Evolutionary conservation across 2,888 invertebrate species (phyloP).

Genomic region (Drosophila incognita): DNA sequence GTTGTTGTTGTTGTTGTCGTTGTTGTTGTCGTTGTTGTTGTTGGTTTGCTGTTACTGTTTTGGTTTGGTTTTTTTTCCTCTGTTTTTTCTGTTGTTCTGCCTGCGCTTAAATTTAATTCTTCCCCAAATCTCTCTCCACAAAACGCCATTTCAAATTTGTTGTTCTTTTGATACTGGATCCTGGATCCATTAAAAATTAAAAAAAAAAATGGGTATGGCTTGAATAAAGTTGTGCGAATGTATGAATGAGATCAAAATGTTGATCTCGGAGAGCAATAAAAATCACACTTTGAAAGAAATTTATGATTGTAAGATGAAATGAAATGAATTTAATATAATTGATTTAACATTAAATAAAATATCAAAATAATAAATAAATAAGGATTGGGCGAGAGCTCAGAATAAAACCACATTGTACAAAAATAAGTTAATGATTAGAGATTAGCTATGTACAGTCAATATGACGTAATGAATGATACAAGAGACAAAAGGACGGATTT

Average conservation of each 20-base stretch:
- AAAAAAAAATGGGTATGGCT: neutral
- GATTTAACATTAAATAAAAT: neutral
- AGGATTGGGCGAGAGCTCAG: too few species aligned
- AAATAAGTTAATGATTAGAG: neutral
- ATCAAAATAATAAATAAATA: neutral
- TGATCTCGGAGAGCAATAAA: neutral
- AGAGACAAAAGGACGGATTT: neutral
- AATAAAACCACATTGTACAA: too few species aligned
- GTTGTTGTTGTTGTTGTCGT: slow-evolving; percentile 3
- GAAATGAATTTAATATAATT: neutral
- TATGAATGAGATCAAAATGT: neutral
- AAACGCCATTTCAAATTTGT: slow-evolving; percentile 46
- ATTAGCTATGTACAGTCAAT: neutral
- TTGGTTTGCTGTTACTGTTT: neutral
- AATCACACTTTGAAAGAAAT: neutral
- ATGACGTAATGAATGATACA: neutral
- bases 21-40: neutral
- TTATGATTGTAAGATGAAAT: neutral
- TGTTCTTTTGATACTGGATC: neutral
- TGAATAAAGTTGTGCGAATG: neutral
- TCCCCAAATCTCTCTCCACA: slow-evolving; percentile 37
- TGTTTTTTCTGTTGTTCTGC: slow-evolving; percentile 31
- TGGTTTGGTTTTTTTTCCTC: neutral
- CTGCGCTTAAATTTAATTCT: slow-evolving; percentile 71
- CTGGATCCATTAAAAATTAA: neutral